phyloP scores from a whole-genome alignment of 53 echinoderm and acorn worm genomes.

The Holothuria leucospilota region DNA sequence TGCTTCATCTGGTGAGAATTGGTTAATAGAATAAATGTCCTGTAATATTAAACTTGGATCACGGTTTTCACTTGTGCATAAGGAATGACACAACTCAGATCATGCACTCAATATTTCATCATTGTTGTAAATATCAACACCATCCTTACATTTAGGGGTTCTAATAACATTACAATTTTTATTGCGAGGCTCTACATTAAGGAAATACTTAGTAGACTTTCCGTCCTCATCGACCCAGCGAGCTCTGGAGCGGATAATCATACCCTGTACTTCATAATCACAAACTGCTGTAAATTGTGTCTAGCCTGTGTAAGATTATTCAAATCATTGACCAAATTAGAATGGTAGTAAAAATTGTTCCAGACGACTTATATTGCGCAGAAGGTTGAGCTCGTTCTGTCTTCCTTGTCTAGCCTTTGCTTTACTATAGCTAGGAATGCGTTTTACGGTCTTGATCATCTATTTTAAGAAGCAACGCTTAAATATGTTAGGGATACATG shows the following conservation, averaged over 20 bases:
- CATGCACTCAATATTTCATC: background rate
- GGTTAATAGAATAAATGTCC: background rate
- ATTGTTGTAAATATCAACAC: background rate
- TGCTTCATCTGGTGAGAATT: background rate
- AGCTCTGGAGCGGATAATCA: constrained; percentile 14
- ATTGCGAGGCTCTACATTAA: constrained; percentile 28
- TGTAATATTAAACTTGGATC: background rate
- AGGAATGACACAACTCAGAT: background rate
- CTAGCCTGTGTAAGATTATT: background rate
- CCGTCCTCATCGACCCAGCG: constrained; percentile 34
- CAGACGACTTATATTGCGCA: background rate
- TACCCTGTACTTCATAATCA: constrained; percentile 11
- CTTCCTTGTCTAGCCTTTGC: constrained; percentile 21
- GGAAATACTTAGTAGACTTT: constrained; percentile 10
- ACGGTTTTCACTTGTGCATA: background rate
- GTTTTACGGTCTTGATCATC: too few relatives aligned
- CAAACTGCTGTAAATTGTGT: constrained; percentile 23
- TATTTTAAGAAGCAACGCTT: too few relatives aligned
- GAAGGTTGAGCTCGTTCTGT: background rate
- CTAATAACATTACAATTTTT: constrained; percentile 1
- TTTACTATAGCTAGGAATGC: constrained; percentile 19
- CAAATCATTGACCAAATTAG: background rate
- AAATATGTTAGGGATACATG: too few relatives aligned
- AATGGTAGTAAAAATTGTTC: background rate
- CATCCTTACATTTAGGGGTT: background rate